A percentile compares a stretch with the other conserved stretches of the same genome.
Evolutionary conservation across 2,113 vertebrate species (phyloP).

Genomic region (Lates calcarifer): DNA sequence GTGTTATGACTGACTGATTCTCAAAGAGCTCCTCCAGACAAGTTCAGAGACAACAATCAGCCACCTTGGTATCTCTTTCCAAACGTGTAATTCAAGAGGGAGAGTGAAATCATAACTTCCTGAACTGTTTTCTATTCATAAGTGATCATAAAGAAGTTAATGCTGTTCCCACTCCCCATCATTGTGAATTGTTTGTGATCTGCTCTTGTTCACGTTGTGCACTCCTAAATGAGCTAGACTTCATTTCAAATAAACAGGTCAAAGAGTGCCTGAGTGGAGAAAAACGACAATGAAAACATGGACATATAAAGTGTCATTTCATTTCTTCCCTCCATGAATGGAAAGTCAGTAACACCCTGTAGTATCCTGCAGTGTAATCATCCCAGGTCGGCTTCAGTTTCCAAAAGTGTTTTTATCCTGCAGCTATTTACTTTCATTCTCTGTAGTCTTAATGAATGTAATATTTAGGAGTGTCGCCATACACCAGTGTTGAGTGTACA

Average conservation of each 20-base stretch:
- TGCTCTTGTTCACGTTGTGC: background rate
- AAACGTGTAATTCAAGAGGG: background rate
- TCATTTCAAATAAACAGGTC: conserved; percentile 4
- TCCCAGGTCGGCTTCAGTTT: conserved; percentile 33
- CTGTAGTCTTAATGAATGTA: conserved; percentile 3
- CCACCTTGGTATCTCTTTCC: background rate
- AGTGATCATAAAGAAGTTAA: background rate
- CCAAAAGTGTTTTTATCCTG: conserved; percentile 40
- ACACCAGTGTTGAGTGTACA: conserved; percentile 24
- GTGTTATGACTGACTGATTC: background rate
- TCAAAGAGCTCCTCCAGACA: background rate
- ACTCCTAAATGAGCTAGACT: background rate
- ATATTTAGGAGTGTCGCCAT: conserved; percentile 7
- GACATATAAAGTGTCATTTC: conserved; percentile 36
- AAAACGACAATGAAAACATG: background rate
- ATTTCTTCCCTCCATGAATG: conserved; percentile 35
- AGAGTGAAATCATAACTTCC: background rate
- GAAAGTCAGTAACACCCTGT: conserved; percentile 37
- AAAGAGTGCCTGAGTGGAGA: background rate
- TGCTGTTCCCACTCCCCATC: background rate
- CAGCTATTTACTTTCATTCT: conserved; percentile 36
- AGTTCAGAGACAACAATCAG: background rate
- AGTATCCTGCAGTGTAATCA: conserved; percentile 15
- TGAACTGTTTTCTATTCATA: background rate
- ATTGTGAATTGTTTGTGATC: background rate